A percentile compares a stretch with the other conserved stretches of the same genome.
Conservation (phyloP, 2,113 vertebrate genomes). For the Desmodus rotundus region DNA sequence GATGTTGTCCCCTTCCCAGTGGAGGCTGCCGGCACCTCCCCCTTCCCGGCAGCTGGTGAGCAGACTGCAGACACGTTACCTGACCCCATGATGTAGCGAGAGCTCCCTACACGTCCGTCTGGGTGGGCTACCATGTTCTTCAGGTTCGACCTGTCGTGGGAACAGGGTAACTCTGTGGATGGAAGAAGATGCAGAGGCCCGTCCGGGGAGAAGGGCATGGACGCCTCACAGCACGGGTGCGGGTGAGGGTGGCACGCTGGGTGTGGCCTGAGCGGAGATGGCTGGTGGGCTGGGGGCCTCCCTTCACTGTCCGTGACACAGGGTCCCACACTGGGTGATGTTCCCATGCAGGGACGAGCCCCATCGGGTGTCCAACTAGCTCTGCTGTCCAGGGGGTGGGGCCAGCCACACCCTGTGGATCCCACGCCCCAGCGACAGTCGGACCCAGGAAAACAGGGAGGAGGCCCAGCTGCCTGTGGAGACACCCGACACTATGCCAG, state of each 20-base stretch:
- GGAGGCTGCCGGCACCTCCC: fast-evolving
- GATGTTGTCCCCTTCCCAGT: background rate
- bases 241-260: too few relatives aligned
- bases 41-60: fast-evolving
- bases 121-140: constrained; percentile 79
- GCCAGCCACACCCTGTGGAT: fast-evolving
- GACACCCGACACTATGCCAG: background rate
- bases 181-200: fast-evolving
- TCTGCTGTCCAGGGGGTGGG: fast-evolving
- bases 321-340: fast-evolving
- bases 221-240: fast-evolving
- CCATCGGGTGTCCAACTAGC: fast-evolving
- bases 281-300: background rate
- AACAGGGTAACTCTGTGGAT: background rate
- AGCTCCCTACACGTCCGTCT: constrained; percentile 87
- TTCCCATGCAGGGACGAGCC: fast-evolving
- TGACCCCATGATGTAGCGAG: constrained; percentile 92
- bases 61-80: constrained; percentile 74
- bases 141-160: constrained; percentile 83
- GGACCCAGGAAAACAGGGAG: fast-evolving
- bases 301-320: fast-evolving
- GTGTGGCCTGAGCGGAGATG: fast-evolving
- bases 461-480: fast-evolving
- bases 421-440: fast-evolving
- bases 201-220: fast-evolving